A percentile compares a stretch with the other conserved stretches of the same genome.
Conservation (phyloP, 2,113 vertebrate genomes). For the Pygoscelis adeliae region DNA sequence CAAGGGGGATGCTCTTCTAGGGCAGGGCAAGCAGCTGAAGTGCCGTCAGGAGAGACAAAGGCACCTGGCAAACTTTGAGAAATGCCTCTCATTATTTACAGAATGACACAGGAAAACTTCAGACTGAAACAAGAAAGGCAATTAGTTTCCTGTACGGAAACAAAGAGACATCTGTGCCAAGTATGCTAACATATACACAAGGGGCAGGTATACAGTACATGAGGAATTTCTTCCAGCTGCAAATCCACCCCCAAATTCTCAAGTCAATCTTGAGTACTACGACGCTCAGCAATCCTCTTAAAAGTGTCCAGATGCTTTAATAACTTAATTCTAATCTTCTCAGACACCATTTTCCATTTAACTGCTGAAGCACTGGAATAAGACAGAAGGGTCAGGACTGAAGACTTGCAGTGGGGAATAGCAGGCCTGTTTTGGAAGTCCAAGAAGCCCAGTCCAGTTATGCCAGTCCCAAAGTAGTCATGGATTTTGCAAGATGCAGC, state of each 20-base stretch:
- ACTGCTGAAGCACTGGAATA: conserved; percentile 54
- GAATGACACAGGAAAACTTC: conserved; percentile 66
- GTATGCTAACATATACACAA: conserved; percentile 67
- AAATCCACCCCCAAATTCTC: conserved; percentile 66
- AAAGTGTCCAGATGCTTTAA: conserved; percentile 61
- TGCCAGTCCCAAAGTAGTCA: background rate
- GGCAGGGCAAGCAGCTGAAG: background rate
- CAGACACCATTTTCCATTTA: conserved; percentile 30
- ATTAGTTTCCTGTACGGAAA: conserved; percentile 74
- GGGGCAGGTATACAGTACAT: conserved; percentile 67
- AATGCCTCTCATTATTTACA: conserved; percentile 69
- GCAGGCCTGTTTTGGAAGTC: background rate
- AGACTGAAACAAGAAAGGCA: conserved; percentile 73
- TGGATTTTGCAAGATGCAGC: background rate
- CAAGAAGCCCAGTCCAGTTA: background rate
- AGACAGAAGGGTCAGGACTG: background rate
- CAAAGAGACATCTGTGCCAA: conserved; percentile 79
- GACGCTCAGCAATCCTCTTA: conserved; percentile 51
- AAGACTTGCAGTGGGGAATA: background rate
- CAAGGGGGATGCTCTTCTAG: background rate
- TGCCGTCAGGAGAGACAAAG: conserved; percentile 31
- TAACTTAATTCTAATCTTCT: conserved; percentile 57
- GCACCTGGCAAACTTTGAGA: conserved; percentile 62
- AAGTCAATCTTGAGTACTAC: conserved; percentile 56
- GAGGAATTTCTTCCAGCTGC: conserved; percentile 70